Base-by-base conservation (phyloP, 2,888 invertebrate species). In the Gymnocheta viridis region DNA sequence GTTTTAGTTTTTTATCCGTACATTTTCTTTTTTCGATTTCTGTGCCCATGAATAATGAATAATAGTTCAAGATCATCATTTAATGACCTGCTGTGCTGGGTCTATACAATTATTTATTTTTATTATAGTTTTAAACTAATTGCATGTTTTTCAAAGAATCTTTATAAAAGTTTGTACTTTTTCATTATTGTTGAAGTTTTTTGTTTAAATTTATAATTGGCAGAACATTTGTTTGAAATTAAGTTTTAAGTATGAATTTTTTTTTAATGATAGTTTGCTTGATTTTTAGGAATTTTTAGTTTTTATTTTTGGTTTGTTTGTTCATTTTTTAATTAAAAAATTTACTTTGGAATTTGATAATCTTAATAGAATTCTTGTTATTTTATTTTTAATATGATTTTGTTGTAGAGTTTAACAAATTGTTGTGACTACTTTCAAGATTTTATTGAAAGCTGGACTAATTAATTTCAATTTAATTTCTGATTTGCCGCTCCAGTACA, bases 21-120 rank as follows among this genome's bases (percentile, higher is more conserved):
- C 2, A 1, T 29, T 32, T 35, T 56, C 7, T 47, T 5, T 41
- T 19, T 19, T 38, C 32, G 7, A 7, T 27, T 17, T 41, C 35
- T 54, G 24, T 56, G 27, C 12, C 35, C 72, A 72, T 72, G 56
- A 79, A 72, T 79, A 79, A 70, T 76, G 64, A 76, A 80, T 80
- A 83, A 83, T 72, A 79, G 79, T 79, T 83, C 83, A 80, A 83
- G 83, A 80, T 83, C 83, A 80, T 83, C 83, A 80, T 79, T 83
- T 83, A 80, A 80, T 80, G 83, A 80, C 83, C 83, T 70, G 79
- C 79, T 83, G 79, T 69, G 78, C 29, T 58, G 56, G 22, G 27
- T 51, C 62, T 51, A 9, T 78, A 51, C 78, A 70, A 70, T 78
- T 78, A 72, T 72, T 58, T 44, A 66, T 58, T 74, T 80, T 54